Conservation (phyloP, 35 echinoderm and acorn worm species). For the Heliocidaris erythrogramma region DNA sequence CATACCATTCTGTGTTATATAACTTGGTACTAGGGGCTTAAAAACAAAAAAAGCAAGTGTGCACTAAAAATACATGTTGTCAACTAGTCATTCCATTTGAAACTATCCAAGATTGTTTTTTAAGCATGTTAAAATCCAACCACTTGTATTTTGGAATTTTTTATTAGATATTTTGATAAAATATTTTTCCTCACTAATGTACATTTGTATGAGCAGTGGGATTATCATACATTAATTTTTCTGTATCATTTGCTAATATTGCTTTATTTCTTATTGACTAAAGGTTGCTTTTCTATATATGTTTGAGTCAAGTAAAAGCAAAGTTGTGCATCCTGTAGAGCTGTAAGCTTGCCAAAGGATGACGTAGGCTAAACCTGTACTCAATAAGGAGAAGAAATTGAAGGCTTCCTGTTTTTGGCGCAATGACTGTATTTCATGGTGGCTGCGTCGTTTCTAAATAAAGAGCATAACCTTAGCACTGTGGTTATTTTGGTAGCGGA, state of each 20-base stretch:
- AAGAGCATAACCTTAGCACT: not conserved
- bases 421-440: conserved; percentile 26
- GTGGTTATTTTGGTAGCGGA: conserved; percentile 14
- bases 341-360: not conserved
- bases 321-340: not conserved
- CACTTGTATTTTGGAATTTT: not conserved
- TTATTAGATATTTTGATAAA: not conserved
- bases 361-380: not conserved
- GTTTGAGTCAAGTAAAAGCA: not conserved
- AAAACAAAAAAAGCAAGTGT: not conserved
- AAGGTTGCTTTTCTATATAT: not conserved
- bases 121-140: too few species aligned
- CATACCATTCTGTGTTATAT: too few species aligned
- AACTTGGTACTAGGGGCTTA: not conserved
- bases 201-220: not conserved
- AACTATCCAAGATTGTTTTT: too few species aligned
- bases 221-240: too few species aligned
- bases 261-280: not conserved
- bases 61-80: too few species aligned
- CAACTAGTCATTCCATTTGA: too few species aligned
- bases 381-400: conserved; percentile 9
- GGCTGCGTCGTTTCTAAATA: conserved; percentile 23
- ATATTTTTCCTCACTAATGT: not conserved
- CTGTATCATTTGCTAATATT: too few species aligned
- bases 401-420: conserved; percentile 37